Base-by-base conservation (phyloP, 2,797 vertebrate species). In the Poliocrania exsul region DNA sequence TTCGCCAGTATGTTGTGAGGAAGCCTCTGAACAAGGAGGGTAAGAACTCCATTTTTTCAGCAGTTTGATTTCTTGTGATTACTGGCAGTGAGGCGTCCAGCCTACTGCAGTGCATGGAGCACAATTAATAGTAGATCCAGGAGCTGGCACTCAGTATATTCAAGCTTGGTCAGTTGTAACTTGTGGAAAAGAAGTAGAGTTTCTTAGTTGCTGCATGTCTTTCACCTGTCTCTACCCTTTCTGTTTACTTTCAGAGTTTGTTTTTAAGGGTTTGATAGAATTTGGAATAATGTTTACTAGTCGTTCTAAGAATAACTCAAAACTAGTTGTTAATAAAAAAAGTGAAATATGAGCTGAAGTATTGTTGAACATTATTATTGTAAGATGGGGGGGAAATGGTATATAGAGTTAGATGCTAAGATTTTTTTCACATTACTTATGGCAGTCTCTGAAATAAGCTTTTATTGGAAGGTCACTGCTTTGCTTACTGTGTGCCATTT, bases 1-100 rank as follows among this genome's bases (percentile, higher is more conserved):
- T 99, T 11, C 98, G 99, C 69, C 99, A 99, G 88, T 99, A 99
- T 50, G 99, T 99, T 94, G 99, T 99, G 96, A 98, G 99, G 95
- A 99, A 99, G 97, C 99, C 99, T 40, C 96, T 99, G 74, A 98
- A 98, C 95, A 99, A 99, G 96, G 99, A 99, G 97, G 99, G 99
- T 99, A 90, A 92, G 97, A 25, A 7, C 11, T 70, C 3, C 4
- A 14, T 1, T 44, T 33, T 18, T 26, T 6, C 5, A 37, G 1
- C 35, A 54, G 13, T 11, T 29, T 0, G 1, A 4, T 21, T 51
- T 74, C 15, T 1, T 20, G 1, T 14, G 1, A 3, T 24, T 21
- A 4, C 6, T 6, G 10, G 24, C 33, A 10, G 23, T 0, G 0
- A 35, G 4, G 7, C 17, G 26, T 35, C 16, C 8, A 65, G 47